Base-by-base conservation (phyloP, 1,140 invertebrate genomes). In the Atta colombica region DNA sequence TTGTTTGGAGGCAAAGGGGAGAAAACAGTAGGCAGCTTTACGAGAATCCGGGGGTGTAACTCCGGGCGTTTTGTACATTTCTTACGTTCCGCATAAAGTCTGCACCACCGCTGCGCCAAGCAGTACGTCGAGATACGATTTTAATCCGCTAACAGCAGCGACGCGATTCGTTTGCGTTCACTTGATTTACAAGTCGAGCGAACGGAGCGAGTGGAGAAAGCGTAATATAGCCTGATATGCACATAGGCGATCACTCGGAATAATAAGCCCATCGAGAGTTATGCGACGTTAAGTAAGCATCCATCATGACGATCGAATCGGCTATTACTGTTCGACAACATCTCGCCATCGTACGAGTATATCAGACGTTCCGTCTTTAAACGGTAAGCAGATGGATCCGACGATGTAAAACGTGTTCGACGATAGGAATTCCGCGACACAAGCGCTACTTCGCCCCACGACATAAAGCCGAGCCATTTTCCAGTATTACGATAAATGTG, bases 61-160 rank as follows among this genome's bases (percentile, higher is more conserved):
- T 93, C 87, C 31, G 63, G 61, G 66, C 87, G 49, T 89, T 91
- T 84, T 66, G 77, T 80, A 85, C 88, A 74, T 86, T 92, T 91
- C 89, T 91, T 91, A 88, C 74, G 87, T 78, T 74, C 65, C 31
- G 77, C 85, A 87, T 90, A 92, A 92, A 90, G 74, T 77, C 72
- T 60, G 65, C 72, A 35, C 35, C 45, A 77, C 63, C 78, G 51
- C 21, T 51, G 75, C 86, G 72, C 74, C 80, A 39, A 58, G 49
- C 61, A 35, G 45, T 69, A 69, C 53, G 72, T 53, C 60, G 31
- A 88, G 87, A 77, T 91, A 93, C 90, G 92, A 92, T 91, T 91
- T 93, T 93, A 93, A 93, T 93, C 92, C 88, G 90, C 92, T 93
- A 93, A 93, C 90, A 93, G 89, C 88, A 85, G 82, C 71, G 80